These are phyloP conservation scores for Exocentrus adspersus DNA, from an alignment of 2,888 invertebrate genomes.

Conservation along the genomic window DNA sequence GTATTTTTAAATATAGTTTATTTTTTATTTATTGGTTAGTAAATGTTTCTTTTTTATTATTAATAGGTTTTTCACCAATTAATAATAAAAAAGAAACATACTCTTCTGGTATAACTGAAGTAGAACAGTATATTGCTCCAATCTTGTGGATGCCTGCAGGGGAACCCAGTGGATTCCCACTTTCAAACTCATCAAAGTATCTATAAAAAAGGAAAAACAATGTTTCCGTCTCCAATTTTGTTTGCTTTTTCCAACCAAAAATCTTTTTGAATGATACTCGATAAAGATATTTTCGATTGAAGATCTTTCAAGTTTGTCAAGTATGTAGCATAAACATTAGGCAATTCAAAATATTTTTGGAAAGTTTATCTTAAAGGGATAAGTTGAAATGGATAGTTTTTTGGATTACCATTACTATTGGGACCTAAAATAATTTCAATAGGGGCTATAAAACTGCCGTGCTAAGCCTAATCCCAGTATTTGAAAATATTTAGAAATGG, in stretches of 20 bases:
- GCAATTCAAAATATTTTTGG: background rate
- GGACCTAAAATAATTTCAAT: background rate
- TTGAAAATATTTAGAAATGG: slow-evolving; percentile 1
- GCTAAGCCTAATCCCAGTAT: background rate
- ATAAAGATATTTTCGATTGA: background rate
- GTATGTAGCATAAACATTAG: background rate
- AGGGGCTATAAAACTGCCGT: slow-evolving; percentile 3
- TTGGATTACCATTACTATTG: background rate
- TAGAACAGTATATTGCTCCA: slow-evolving; percentile 42
- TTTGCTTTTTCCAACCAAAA: slow-evolving; percentile 22
- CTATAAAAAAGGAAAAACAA: slow-evolving; percentile 26
- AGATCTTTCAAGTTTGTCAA: too few relatives aligned
- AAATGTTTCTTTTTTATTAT: too few relatives aligned
- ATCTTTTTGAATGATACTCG: slow-evolving; percentile 20
- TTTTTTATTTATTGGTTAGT: too few relatives aligned
- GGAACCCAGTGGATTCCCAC: slow-evolving; percentile 42
- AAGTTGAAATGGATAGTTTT: slow-evolving; percentile 16
- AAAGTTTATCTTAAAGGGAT: slow-evolving; percentile 14
- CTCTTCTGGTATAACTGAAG: slow-evolving; percentile 33
- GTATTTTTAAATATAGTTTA: too few relatives aligned
- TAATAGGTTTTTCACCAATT: too few relatives aligned
- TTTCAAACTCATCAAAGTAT: slow-evolving; percentile 47
- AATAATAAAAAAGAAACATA: too few relatives aligned
- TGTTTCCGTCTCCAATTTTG: background rate
- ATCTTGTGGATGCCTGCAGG: slow-evolving; percentile 32